phyloP scores from a whole-genome alignment of 2,888 invertebrate genomes.

The Syritta pipiens region DNA sequence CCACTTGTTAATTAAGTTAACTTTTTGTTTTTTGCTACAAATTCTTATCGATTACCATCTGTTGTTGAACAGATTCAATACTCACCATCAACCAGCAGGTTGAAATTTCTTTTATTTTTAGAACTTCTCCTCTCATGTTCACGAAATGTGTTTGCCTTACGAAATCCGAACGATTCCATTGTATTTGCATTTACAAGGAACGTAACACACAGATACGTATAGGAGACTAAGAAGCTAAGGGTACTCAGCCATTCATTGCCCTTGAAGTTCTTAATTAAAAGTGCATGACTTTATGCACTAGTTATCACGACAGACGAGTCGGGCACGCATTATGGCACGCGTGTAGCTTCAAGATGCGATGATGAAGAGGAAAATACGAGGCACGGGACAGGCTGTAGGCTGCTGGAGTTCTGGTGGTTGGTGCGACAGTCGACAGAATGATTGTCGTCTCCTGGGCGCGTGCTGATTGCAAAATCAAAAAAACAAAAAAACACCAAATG shows the following conservation, averaged over 20 bases:
- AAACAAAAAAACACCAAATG: conserved; percentile 13
- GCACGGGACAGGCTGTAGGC: conserved; percentile 2
- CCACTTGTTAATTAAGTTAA: no score
- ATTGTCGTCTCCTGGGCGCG: conserved; percentile 59
- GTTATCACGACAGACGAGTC: conserved; percentile 54
- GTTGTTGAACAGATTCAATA: no score
- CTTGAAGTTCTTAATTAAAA: conserved; percentile 64
- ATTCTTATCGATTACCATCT: no score
- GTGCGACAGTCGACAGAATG: conserved; percentile 47
- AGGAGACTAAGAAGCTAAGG: conserved; percentile 10
- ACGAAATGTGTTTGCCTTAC: conserved; percentile 27
- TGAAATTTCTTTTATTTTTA: no score
- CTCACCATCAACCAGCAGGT: no score
- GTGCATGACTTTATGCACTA: conserved; percentile 65
- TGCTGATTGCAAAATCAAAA: conserved; percentile 31
- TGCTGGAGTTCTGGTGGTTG: not conserved
- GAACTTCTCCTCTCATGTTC: no score
- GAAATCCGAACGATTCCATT: conserved; percentile 27
- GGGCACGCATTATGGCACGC: conserved; percentile 68
- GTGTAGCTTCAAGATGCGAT: conserved; percentile 36
- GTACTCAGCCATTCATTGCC: conserved; percentile 39
- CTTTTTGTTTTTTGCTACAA: no score
- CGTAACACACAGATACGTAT: conserved; percentile 3
- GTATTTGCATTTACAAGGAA: conserved; percentile 8
- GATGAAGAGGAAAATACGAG: no score